Evolutionary conservation across 1,140 invertebrate species (phyloP), one percentile per base, ranked within the genome.

Genomic region (Cataglyphis hispanica): DNA sequence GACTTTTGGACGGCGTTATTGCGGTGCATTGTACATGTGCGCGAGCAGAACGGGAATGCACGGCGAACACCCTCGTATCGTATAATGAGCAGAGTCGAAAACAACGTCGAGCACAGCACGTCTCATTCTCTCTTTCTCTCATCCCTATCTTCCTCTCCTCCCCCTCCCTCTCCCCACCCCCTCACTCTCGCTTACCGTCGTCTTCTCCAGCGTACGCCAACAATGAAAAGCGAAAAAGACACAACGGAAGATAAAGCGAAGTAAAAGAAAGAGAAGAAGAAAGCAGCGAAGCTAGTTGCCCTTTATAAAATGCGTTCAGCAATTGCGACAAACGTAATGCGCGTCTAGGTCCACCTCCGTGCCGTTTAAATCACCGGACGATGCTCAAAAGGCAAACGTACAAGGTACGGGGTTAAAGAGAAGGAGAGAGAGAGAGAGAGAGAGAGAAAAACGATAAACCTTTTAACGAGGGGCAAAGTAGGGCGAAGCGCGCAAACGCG

Each of bases 291-390:
- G 46, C 50, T 58, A 43, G 31, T 53, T 37, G 76, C 67, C 58
- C 56, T 77, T 76, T 58, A 63, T 31, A 43, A 75, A 86, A 63
- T 61, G 69, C 69, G 60, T 58, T 53, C 75, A 72, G 76, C 74
- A 89, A 88, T 88, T 78, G 83, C 87, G 61, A 86, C 85, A 67
- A 75, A 22, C 86, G 77, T 70, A 84, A 77, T 37, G 37, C 74
- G 37, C 46, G 27, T 53, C 31, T 19, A 25, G 46, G 67, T 81
- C 69, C 85, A 53, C 72, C 78, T 63, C 72, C 69, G n/a, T 43
- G 80, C 50, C 25, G 53, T 75, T 83, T 66, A 43, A 84, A 83
- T 86, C 74, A 84, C 58, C 58, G 58, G 61, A 25, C 61, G 46
- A 58, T 46, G 61, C 53, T 78, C 60, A 53, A 90, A 83, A 90